Base-by-base conservation (phyloP, 2,888 invertebrate species). In the Germaria angustata region DNA sequence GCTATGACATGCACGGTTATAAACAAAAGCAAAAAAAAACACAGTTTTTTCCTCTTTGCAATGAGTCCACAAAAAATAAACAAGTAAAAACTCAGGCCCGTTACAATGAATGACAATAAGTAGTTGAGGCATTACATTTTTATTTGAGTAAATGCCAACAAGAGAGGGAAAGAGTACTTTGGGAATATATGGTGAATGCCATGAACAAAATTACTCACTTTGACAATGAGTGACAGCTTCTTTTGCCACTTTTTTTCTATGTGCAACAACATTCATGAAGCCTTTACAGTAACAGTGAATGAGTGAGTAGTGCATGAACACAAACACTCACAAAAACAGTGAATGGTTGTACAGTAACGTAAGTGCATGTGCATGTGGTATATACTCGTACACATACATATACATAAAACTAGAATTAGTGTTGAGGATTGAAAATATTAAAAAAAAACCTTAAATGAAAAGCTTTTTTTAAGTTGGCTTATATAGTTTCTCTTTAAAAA, bases 191-290 rank as follows among this genome's bases (percentile, higher is more conserved):
- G 69, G 41, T 46, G 51, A 81, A 65, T 51, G 51, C 28, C 57
- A 71, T 57, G 53, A 71, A 71, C 75, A 79, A 71, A 82, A 75
- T 81, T 80, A 81, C 72, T 81, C 68, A 75, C 81, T 80, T 80
- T 79, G 72, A 81, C 79, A 84, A 79, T 84, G 84, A 81, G 81
- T 84, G 84, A 81, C 84, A 84, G 84, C 79, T 84, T 81, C 84
- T 84, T 84, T 84, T 84, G 84, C 81, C 81, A 84, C 84, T 75
- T 80, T 59, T 75, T 82, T 78, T 44, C 6, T 28, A 28, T 55
- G 36, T 34, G 9, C 24, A 20, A n/a, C 3, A 41, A 41, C 39
- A 63, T 55, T 24, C 22, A 65, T 55, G 34, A 65, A 61, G 44
- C 32, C 72, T 39, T 9, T 34, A 17, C 17, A 11, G 22, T 13